Percentiles rank a stretch among this genome's conserved stretches.
phyloP scores from a whole-genome alignment of 2,888 invertebrate genomes.

The Prenolepis imparis region DNA sequence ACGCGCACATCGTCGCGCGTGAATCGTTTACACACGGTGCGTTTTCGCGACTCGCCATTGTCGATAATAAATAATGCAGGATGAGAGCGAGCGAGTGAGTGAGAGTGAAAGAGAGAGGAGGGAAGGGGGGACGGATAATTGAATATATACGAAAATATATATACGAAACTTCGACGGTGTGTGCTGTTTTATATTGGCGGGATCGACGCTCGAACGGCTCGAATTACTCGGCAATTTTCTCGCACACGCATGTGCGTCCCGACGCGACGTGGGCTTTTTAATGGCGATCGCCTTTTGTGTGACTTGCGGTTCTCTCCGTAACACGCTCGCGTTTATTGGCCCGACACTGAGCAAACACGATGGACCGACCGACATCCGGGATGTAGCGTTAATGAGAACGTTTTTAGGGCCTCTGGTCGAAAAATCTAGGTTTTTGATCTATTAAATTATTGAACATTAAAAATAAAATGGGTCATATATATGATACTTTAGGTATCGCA shows the following conservation, averaged over 20 bases:
- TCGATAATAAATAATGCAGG: conserved; percentile 46
- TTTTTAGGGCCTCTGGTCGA: conserved; percentile 41
- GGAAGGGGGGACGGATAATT: conserved; percentile 66
- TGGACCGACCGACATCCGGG: conserved; percentile 20
- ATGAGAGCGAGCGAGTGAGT: conserved; percentile 36
- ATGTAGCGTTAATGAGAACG: conserved; percentile 52
- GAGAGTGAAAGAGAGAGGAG: conserved; percentile 4
- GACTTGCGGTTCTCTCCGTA: conserved; percentile 48
- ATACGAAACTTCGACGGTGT: conserved; percentile 63
- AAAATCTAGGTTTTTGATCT: conserved; percentile 27
- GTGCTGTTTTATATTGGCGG: conserved; percentile 67
- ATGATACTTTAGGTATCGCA: background rate
- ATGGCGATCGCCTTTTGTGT: conserved; percentile 47
- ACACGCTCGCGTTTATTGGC: conserved; percentile 31
- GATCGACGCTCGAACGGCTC: conserved; percentile 65
- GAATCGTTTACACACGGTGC: conserved; percentile 60
- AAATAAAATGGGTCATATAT: background rate
- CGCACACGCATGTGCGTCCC: conserved; percentile 41
- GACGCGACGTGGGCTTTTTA: conserved; percentile 42
- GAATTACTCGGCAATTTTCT: conserved; percentile 68
- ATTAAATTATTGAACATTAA: conserved; percentile 15
- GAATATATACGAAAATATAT: conserved; percentile 63
- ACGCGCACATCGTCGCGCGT: background rate
- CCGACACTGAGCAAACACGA: conserved; percentile 50
- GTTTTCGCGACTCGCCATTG: conserved; percentile 61